These are phyloP conservation scores for Nerophis lumbriciformis DNA, from an alignment of 2,113 vertebrate species.

Conservation along the genomic window DNA sequence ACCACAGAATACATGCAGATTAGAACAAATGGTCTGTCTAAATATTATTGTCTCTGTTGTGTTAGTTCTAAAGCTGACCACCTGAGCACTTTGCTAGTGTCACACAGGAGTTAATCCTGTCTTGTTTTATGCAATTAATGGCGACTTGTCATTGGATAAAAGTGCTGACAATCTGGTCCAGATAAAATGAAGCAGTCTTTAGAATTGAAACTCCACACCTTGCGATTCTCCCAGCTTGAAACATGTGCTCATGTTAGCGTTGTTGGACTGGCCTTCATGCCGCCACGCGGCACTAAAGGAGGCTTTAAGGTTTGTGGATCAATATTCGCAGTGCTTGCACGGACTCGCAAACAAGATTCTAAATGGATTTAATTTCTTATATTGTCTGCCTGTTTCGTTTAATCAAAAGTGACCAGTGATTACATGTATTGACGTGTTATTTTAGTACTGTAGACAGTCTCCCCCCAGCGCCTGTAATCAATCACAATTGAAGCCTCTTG, in stretches of 20 bases:
- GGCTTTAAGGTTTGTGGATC: constrained; percentile 50
- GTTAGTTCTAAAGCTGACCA: background rate
- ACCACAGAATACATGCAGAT: too few species aligned
- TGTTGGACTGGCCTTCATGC: constrained; percentile 45
- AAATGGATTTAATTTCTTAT: constrained; percentile 21
- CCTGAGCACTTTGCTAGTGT: background rate
- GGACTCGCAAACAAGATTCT: constrained; percentile 47
- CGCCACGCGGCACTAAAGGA: constrained; percentile 47
- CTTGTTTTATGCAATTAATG: constrained; percentile 41
- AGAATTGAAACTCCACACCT: constrained; percentile 52
- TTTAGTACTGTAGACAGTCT: constrained; percentile 40
- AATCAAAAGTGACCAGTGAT: constrained; percentile 54
- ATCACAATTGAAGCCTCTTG: constrained; percentile 34
- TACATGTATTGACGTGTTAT: constrained; percentile 41
- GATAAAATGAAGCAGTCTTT: constrained; percentile 43
- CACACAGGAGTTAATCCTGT: constrained; percentile 28
- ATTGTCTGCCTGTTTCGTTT: constrained; percentile 44
- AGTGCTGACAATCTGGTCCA: constrained; percentile 52
- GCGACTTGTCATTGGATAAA: constrained; percentile 47
- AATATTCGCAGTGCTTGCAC: constrained; percentile 43
- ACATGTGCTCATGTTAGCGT: constrained; percentile 47
- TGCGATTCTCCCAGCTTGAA: constrained; percentile 42
- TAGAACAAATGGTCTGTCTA: too few species aligned
- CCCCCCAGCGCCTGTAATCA: constrained; percentile 8
- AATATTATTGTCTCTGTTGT: too few species aligned